Conservation (phyloP, 2,888 invertebrate species). For the Psococerastis gibbosa region DNA sequence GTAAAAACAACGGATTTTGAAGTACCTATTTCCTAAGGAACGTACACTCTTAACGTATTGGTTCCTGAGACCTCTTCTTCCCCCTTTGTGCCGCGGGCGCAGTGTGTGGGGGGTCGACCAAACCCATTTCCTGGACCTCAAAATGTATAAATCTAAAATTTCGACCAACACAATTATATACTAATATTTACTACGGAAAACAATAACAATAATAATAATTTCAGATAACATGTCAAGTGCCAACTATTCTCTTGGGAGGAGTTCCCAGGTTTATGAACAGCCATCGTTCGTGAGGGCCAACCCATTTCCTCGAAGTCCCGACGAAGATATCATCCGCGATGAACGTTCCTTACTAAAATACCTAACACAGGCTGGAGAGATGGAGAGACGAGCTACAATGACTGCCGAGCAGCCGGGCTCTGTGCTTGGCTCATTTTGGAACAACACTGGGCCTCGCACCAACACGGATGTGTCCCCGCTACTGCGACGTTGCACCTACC, state of each 20-base stretch:
- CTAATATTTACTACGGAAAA: too few relatives aligned
- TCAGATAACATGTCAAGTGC: conserved; percentile 13
- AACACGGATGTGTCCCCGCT: conserved; percentile 30
- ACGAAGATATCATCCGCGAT: conserved; percentile 29
- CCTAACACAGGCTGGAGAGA: conserved; percentile 23
- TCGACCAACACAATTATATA: too few relatives aligned
- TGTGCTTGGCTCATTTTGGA: conserved; percentile 34
- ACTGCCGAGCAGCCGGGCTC: conserved; percentile 28
- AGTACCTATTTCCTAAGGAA: too few relatives aligned
- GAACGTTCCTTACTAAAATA: conserved; percentile 29
- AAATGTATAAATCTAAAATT: too few relatives aligned
- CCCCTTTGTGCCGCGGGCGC: too few relatives aligned
- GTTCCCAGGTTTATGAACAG: conserved; percentile 10
- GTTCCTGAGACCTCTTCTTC: too few relatives aligned
- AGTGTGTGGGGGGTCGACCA: too few relatives aligned
- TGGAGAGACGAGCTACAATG: conserved; percentile 16
- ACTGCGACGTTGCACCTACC: conserved; percentile 33
- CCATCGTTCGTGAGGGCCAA: neutral
- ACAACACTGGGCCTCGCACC: conserved; percentile 30
- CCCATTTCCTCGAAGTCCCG: conserved; percentile 14
- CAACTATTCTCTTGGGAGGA: conserved; percentile 11
- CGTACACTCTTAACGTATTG: too few relatives aligned
- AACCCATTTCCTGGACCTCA: too few relatives aligned
- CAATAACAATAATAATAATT: too few relatives aligned
- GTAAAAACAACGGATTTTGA: too few relatives aligned